Evolutionary conservation across 2,113 vertebrate genomes (phyloP), one percentile per base, ranked within the genome.

Genomic region (Prolemur simus): DNA sequence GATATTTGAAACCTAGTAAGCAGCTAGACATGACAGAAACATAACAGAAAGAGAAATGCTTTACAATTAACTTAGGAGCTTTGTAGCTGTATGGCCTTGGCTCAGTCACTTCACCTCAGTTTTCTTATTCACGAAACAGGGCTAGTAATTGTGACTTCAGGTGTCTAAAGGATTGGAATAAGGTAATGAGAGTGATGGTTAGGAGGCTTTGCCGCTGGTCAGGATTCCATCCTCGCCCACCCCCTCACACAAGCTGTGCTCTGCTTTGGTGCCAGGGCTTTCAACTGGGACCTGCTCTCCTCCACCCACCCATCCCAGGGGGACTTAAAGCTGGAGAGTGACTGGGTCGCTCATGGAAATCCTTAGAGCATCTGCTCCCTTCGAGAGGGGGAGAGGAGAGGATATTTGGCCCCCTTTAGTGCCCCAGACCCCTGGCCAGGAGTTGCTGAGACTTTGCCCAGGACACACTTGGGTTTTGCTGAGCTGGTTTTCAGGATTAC

Each of bases 391-490:
- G 17, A 18, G 12, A 7, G 5, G 52, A 87, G 49, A 78, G 17
- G 10, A 12, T 14, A 18, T 0, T 0, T 3, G 23, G 8, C 12
- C 21, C 60, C 39, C 17, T 77, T 54, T 25, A 47, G 63, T 49
- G 87, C 42, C 54, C 69, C 76, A 87, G 87, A 91, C 52, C 78
- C 77, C 60, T 27, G n/a, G 63, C 94, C 39, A 9, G 80, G 73
- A 91, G 42, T 58, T 37, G 9, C 63, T 4, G 47, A 89, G 93
- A 97, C 94, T 97, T 97, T 97, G 97, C 95, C 91, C 97, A 32
- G 93, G 71, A 42, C 54, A 37, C 64, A 54, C 45, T 39, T n/a
- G 49, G 77, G 42, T 96, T 97, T 87, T 80, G 95, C 97, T 97
- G 96, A 98, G 95, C 86, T 96, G 86, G 64, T 88, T 95, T 94